phyloP scores from a whole-genome alignment of 1,140 invertebrate species.

The Drosophila grimshawi region DNA sequence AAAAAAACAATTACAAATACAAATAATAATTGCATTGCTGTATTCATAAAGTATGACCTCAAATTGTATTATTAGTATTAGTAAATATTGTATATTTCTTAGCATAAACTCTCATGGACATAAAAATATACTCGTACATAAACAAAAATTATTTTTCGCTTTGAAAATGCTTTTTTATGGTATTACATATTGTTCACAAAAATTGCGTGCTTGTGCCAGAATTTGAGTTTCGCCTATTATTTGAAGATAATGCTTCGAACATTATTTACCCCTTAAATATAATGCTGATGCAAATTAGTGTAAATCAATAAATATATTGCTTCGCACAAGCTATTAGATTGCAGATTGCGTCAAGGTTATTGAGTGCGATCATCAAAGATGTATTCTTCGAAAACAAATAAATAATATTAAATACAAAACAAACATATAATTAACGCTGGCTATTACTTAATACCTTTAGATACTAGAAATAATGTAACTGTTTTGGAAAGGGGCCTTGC shows the following conservation, averaged over 20 bases:
- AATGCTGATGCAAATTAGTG: background rate
- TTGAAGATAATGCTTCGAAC: background rate
- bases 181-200: background rate
- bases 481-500: background rate
- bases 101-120: no score
- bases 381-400: background rate
- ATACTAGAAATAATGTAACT: background rate
- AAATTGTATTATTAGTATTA: no score
- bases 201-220: background rate
- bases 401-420: background rate
- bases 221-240: background rate
- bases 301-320: slow-evolving; percentile 10
- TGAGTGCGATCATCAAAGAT: background rate
- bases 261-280: background rate
- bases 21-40: no score
- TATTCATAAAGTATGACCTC: no score
- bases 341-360: slow-evolving; percentile 23
- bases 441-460: background rate
- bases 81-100: no score
- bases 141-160: no score
- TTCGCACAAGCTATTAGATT: slow-evolving; percentile 4
- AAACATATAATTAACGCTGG: background rate
- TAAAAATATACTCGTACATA: no score
- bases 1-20: no score
- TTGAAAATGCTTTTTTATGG: no score